Conservation (phyloP, 1,140 invertebrate genomes). For the Brachionus paranguensis region DNA sequence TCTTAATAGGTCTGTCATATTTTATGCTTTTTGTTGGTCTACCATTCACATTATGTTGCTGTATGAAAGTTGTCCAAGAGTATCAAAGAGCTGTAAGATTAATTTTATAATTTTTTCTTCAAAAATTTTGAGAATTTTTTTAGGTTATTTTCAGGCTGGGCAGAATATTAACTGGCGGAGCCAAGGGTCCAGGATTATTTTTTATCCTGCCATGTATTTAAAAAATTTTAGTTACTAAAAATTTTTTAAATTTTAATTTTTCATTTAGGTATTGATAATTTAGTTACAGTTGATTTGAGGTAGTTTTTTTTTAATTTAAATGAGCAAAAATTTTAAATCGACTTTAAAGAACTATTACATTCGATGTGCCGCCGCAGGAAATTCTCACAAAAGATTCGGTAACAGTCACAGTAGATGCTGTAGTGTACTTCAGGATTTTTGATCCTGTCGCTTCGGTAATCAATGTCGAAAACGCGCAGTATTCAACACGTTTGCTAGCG, state of each 20-base stretch:
- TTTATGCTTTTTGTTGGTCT: conserved; percentile 28
- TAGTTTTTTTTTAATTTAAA: background rate
- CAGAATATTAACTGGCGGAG: conserved; percentile 27
- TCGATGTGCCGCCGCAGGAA: conserved; percentile 43
- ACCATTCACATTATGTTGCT: conserved; percentile 37
- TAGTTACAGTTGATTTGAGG: conserved; percentile 41
- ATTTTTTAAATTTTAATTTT: background rate
- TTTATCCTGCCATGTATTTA: conserved; percentile 41
- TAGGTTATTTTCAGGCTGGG: conserved; percentile 41
- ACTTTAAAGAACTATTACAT: conserved; percentile 34
- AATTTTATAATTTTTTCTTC: background rate
- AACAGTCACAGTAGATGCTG: conserved; percentile 41
- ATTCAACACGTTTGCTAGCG: conserved; percentile 41
- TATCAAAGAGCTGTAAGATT: conserved; percentile 40
- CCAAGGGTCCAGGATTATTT: conserved; percentile 42
- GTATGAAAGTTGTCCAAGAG: conserved; percentile 41
- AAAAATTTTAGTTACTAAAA: background rate
- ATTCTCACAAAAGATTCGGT: conserved; percentile 43
- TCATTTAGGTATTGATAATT: conserved; percentile 38
- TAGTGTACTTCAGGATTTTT: conserved; percentile 38
- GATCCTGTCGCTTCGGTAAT: conserved; percentile 37
- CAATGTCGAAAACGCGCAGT: conserved; percentile 42
- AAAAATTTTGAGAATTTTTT: background rate
- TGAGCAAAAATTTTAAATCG: background rate
- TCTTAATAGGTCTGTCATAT: conserved; percentile 24